Base-by-base conservation (phyloP, 2,113 vertebrate genomes). In the Equus przewalskii region DNA sequence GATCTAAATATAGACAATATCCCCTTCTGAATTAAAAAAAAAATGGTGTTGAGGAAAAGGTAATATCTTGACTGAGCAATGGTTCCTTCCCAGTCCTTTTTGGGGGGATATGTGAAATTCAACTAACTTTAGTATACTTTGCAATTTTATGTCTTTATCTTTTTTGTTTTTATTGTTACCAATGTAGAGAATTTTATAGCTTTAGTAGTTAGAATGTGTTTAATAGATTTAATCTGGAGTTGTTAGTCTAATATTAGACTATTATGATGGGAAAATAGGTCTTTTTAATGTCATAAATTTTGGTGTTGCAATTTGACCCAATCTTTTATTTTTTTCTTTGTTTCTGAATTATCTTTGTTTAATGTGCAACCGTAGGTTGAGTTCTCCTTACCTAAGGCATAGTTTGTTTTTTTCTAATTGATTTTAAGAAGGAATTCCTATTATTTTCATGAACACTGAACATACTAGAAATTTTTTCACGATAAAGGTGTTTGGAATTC, bases 1-100 rank as follows among this genome's bases (percentile, higher is more conserved):
- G 99, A 99, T 99, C 99, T 99, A 99, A 99, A 99, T 99, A 99
- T 99, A 99, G 99, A 99, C 99, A 99, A 99, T 99, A 99, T 99
- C 99, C 99, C 99, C 99, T 99, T 99, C 98, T 98, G 99, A 99
- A 99, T 99, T 99, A 98, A 99, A 99, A 99, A 98, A 99, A 98
- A 98, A 98, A 90, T 99, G 98, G 98, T 99, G 99, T 99, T 99
- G 98, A 99, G 98, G 98, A 98, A 98, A 98, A 98, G 99, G 99
- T 99, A 99, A 98, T 99, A 97, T 99, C 99, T 99, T 99, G 99
- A 98, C 98, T 99, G 99, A 99, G 99, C 99, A 99, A 99, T 99
- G 99, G 99, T 99, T 99, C 97, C 96, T 98, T 98, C 96, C 62
- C 98, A 96, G 79, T 87, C 76, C 67, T 96, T 98, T 82, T 97